A percentile compares a stretch with the other conserved stretches of the same genome.
These are phyloP conservation scores for Patiria pectinifera DNA, from an alignment of 53 echinoderm and acorn worm species.

Conservation along the genomic window DNA sequence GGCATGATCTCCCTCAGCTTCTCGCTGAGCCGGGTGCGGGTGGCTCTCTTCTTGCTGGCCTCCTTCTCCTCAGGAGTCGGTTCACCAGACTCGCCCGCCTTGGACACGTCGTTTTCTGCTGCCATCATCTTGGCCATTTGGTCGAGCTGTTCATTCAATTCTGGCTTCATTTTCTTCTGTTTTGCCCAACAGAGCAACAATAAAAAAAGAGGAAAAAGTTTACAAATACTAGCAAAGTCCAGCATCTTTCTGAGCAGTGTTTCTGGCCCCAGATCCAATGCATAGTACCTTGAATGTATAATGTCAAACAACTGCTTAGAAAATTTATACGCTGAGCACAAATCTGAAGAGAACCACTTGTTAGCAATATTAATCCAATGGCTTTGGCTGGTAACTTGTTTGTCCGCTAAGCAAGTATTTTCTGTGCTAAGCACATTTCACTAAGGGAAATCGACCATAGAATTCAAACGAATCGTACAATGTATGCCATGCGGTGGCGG, in stretches of 20 bases:
- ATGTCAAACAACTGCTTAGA: not conserved
- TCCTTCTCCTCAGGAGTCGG: not conserved
- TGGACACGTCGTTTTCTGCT: not conserved
- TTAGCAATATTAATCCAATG: not conserved
- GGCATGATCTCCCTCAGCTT: slow-evolving; percentile 41
- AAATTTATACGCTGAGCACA: not conserved
- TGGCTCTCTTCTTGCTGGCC: not conserved
- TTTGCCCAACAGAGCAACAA: not conserved
- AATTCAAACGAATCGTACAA: slow-evolving; percentile 6
- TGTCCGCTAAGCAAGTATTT: not conserved
- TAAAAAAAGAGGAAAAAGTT: not conserved
- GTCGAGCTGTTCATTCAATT: slow-evolving; percentile 8
- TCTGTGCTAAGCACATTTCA: not conserved
- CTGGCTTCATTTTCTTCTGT: slow-evolving; percentile 49
- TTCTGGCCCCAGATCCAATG: no score
- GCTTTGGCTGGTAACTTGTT: not conserved
- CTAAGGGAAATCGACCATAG: not conserved
- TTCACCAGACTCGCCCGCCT: not conserved
- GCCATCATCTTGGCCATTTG: not conserved
- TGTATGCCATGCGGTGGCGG: slow-evolving; percentile 46
- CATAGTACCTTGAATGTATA: no score
- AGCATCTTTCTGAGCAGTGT: no score
- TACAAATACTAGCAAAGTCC: not conserved
- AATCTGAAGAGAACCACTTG: not conserved
- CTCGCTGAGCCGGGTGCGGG: not conserved